Percentiles rank a stretch among this genome's conserved stretches.
These are phyloP conservation scores for Crenichthys baileyi DNA, from an alignment of 2,797 vertebrate species.

Conservation along the genomic window DNA sequence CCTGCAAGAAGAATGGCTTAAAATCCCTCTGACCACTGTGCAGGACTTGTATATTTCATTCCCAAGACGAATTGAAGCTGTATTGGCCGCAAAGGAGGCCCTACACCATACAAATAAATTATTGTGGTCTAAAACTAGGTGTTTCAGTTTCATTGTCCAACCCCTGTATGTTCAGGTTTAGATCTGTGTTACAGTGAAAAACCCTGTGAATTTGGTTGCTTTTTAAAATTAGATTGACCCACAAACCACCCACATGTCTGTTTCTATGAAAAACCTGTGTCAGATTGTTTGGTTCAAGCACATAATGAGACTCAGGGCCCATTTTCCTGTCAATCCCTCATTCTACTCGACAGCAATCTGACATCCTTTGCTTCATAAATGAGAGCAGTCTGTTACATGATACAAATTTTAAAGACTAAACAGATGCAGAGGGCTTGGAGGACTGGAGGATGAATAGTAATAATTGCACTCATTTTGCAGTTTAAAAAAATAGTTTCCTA, in stretches of 20 bases:
- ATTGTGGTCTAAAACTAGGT: too few relatives aligned
- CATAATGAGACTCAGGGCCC: neutral
- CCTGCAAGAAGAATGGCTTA: too few relatives aligned
- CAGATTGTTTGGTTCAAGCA: neutral
- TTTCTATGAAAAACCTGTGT: slow-evolving; percentile 10
- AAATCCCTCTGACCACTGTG: too few relatives aligned
- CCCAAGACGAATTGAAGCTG: too few relatives aligned
- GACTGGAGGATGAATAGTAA: neutral
- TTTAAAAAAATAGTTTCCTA: neutral
- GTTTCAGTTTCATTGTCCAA: too few relatives aligned
- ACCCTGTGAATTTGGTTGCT: neutral
- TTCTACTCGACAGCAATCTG: slow-evolving; percentile 23
- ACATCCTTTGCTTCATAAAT: slow-evolving; percentile 9
- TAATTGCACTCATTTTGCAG: neutral
- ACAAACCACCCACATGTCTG: neutral
- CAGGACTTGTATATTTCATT: too few relatives aligned
- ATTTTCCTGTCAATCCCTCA: slow-evolving; percentile 1
- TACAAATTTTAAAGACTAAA: slow-evolving; percentile 13
- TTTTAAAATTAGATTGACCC: slow-evolving; percentile 1
- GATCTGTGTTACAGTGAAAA: neutral
- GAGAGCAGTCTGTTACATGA: slow-evolving; percentile 20
- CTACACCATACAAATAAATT: too few relatives aligned
- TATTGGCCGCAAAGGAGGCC: too few relatives aligned
- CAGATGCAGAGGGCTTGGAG: neutral
- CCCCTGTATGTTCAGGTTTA: neutral